phyloP scores from a whole-genome alignment of 2,888 invertebrate species.

The Cataglyphis cursor region DNA sequence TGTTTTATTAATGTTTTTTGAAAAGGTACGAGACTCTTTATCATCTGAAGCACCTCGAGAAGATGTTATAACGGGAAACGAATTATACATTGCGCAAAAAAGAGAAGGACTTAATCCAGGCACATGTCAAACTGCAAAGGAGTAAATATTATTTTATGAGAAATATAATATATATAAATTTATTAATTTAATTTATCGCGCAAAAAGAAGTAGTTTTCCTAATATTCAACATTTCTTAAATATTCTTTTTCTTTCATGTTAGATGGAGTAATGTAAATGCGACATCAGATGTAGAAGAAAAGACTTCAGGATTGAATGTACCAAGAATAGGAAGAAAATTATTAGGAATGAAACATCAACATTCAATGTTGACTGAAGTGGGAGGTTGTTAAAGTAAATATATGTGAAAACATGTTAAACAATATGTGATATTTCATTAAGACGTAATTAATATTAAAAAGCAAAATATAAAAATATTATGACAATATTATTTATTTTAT shows the following conservation, averaged over 20 bases:
- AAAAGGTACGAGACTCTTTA: conserved; percentile 79
- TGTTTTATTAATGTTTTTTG: not conserved
- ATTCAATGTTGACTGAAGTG: not conserved
- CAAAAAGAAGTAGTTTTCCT: not conserved
- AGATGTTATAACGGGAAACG: conserved; percentile 73
- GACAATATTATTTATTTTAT: not conserved
- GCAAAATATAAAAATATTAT: conserved; percentile 6
- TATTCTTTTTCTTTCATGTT: not conserved
- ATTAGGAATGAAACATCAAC: not conserved
- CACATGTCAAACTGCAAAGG: conserved; percentile 79
- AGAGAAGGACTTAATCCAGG: conserved; percentile 72
- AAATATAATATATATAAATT: not conserved
- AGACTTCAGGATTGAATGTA: not conserved
- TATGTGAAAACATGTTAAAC: not conserved
- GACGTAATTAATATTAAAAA: conserved; percentile 18
- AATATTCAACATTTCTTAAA: not conserved
- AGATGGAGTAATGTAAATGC: conserved; percentile 65
- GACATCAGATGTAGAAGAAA: not conserved
- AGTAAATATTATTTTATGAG: conserved; percentile 73
- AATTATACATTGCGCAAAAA: conserved; percentile 76
- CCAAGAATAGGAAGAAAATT: not conserved
- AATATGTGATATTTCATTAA: conserved; percentile 39
- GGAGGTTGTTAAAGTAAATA: not conserved
- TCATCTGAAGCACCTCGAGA: conserved; percentile 71
- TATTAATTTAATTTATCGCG: not conserved